Conservation (phyloP, 2,113 vertebrate genomes). For the Lota lota region DNA sequence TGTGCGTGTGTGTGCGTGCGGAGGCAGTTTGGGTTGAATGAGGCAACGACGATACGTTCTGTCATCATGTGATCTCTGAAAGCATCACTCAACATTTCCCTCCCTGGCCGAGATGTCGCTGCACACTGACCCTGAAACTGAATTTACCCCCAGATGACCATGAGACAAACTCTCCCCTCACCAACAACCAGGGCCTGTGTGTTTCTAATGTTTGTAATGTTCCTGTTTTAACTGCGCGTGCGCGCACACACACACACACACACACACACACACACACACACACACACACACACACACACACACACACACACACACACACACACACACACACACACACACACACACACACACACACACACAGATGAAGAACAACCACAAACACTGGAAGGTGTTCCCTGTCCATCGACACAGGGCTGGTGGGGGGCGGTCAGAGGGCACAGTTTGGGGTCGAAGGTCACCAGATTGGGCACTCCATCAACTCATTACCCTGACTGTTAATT, state of each 20-base stretch:
- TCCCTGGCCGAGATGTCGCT: no score
- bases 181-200: no score
- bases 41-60: no score
- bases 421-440: constrained; percentile 59
- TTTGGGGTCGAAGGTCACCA: constrained; percentile 59
- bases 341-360: no score
- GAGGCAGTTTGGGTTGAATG: no score
- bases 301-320: constrained; percentile 9
- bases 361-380: background rate
- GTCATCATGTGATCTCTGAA: no score
- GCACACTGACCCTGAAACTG: no score
- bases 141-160: no score
- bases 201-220: no score
- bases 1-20: no score
- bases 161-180: no score
- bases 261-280: constrained; percentile 2
- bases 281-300: constrained; percentile 24
- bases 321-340: constrained; percentile 17
- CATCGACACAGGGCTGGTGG: constrained; percentile 47
- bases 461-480: constrained; percentile 70
- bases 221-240: background rate
- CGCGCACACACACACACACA: background rate
- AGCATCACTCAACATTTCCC: no score
- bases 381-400: constrained; percentile 60
- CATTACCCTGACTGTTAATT: constrained; percentile 71